phyloP scores from a whole-genome alignment of 1,140 invertebrate species.

The Melitaea cinxia region DNA sequence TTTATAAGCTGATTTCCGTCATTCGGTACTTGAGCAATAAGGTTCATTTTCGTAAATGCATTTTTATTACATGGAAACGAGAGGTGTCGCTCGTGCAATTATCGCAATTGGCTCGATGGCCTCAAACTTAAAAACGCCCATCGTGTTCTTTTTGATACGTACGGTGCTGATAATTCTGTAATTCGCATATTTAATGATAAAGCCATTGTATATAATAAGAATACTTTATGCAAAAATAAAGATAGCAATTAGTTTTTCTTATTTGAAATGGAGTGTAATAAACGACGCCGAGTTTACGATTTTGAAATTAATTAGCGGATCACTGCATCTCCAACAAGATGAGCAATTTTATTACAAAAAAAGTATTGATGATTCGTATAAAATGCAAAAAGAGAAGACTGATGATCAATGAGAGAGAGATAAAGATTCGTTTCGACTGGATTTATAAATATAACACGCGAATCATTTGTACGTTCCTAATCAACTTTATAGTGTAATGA shows the following conservation, averaged over 20 bases:
- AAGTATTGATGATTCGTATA: neutral
- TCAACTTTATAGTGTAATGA: neutral
- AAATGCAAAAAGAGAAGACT: no score
- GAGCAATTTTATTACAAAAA: slow-evolving; percentile 11
- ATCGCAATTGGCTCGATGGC: slow-evolving; percentile 77
- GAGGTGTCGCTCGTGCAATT: slow-evolving; percentile 74
- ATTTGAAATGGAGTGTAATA: slow-evolving; percentile 14
- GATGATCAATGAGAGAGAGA: no score
- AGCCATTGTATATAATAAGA: slow-evolving; percentile 14
- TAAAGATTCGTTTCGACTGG: no score
- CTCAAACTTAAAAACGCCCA: slow-evolving; percentile 72
- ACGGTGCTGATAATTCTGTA: slow-evolving; percentile 23
- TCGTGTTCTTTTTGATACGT: slow-evolving; percentile 42
- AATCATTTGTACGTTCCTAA: no score
- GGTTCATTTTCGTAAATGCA: slow-evolving; percentile 30
- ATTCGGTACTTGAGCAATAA: slow-evolving; percentile 18
- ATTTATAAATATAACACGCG: no score
- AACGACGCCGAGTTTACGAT: slow-evolving; percentile 13
- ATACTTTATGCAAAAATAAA: slow-evolving; percentile 1
- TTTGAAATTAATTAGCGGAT: slow-evolving; percentile 22
- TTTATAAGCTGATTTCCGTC: slow-evolving; percentile 32
- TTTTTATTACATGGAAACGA: slow-evolving; percentile 38
- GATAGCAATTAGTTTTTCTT: neutral
- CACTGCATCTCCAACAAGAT: slow-evolving; percentile 21
- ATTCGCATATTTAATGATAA: slow-evolving; percentile 26